phyloP scores from a whole-genome alignment of 2,888 invertebrate genomes.

The Hetaerina titia region DNA sequence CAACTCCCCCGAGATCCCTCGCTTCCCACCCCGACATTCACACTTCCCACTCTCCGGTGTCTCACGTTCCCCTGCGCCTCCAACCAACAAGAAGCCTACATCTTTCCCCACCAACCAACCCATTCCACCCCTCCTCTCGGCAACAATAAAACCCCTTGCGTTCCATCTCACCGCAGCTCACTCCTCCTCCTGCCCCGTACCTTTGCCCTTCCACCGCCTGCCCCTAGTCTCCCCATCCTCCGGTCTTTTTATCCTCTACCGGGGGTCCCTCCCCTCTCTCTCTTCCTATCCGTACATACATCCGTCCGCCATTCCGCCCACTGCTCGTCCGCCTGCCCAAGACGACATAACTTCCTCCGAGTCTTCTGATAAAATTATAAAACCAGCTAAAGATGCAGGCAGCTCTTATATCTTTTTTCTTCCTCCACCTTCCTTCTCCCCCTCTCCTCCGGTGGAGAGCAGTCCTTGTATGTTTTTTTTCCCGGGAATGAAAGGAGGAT shows the following conservation, averaged over 20 bases:
- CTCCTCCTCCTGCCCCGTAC: not conserved
- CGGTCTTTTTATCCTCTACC: too few species aligned
- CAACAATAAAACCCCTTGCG: slow-evolving; percentile 16
- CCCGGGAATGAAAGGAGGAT: not conserved
- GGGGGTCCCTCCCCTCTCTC: not conserved
- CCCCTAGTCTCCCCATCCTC: not conserved
- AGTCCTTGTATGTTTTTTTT: not conserved
- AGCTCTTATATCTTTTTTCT: not conserved
- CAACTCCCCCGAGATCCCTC: not conserved
- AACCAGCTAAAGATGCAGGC: not conserved
- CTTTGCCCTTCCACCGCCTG: too few species aligned
- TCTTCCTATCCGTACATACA: not conserved
- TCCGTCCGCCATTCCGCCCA: not conserved
- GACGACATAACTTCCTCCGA: not conserved
- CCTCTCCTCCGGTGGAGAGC: not conserved
- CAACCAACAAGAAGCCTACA: too few species aligned
- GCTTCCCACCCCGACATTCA: not conserved
- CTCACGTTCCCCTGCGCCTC: not conserved
- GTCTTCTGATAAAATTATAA: slow-evolving; percentile 3
- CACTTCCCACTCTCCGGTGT: not conserved
- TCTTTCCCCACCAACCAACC: not conserved
- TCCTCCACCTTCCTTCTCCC: not conserved
- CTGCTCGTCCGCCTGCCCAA: not conserved
- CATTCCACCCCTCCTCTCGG: not conserved
- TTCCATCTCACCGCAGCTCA: slow-evolving; percentile 15